Evolutionary conservation across 2,888 invertebrate genomes (phyloP).

Genomic region (Theodoxus fluviatilis): DNA sequence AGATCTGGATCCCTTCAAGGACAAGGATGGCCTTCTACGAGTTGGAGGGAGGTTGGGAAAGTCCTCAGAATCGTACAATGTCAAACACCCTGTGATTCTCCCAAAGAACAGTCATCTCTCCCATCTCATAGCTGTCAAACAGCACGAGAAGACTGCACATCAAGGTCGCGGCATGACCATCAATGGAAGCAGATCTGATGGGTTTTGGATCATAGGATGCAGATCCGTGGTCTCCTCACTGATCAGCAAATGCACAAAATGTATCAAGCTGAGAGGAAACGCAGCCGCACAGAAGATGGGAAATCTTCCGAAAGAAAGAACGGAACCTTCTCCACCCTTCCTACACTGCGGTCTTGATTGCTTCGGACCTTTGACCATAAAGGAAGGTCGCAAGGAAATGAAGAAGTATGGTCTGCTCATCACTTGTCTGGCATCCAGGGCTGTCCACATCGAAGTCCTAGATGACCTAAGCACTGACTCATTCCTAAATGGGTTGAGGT

Average conservation of each 20-base stretch:
- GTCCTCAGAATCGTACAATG: too few relatives aligned
- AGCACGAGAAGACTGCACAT: slow-evolving; percentile 33
- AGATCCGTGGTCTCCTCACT: slow-evolving; percentile 30
- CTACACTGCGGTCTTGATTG: slow-evolving; percentile 40
- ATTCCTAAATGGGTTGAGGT: slow-evolving; percentile 39
- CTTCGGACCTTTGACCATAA: slow-evolving; percentile 44
- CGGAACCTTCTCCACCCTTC: slow-evolving; percentile 39
- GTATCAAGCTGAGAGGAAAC: slow-evolving; percentile 25
- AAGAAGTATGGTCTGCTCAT: slow-evolving; percentile 43
- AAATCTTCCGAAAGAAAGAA: slow-evolving; percentile 37
- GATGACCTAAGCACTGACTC: slow-evolving; percentile 41
- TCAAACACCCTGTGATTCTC: too few relatives aligned
- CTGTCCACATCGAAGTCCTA: slow-evolving; percentile 40
- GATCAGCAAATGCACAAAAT: slow-evolving; percentile 33
- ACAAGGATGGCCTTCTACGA: too few relatives aligned
- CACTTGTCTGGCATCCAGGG: slow-evolving; percentile 41
- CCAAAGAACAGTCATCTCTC: too few relatives aligned
- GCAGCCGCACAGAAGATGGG: slow-evolving; percentile 35
- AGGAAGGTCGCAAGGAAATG: slow-evolving; percentile 40
- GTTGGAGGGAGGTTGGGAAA: too few relatives aligned
- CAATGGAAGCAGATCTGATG: slow-evolving; percentile 29
- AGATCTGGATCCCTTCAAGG: too few relatives aligned
- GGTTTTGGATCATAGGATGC: slow-evolving; percentile 37
- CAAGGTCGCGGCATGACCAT: slow-evolving; percentile 37
- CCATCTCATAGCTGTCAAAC: too few relatives aligned